Evolutionary conservation across 2,113 vertebrate species (phyloP), one percentile per base, ranked within the genome.

Genomic region (Puntigrus tetrazona): DNA sequence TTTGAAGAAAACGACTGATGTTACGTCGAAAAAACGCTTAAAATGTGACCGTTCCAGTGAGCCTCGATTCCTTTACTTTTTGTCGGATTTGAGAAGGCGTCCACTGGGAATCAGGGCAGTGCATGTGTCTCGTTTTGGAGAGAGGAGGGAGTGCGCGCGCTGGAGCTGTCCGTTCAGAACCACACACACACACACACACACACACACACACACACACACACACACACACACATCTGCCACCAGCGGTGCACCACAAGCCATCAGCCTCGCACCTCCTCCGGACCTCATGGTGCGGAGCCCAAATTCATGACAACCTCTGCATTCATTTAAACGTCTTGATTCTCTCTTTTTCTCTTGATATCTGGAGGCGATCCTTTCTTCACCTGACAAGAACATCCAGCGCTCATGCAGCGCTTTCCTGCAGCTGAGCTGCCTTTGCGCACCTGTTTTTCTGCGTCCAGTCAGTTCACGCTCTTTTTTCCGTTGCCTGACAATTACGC

Each of bases 141-240:
- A 82, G 69, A 55, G 80, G 55, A 63, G 47, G 82, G 38, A 43
- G 83, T 25, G 79, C 81, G 89, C 90, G 65, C 50, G 61, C 20
- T 43, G 89, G 88, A 90, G 92, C 94, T 95, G 92, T 94, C 92
- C 94, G 3, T 94, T 94, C 93, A 93, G 92, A 91, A 94, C 94
- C 93, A 88, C 91, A 34, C 43, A 84, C 22, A 61, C 67, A 52
- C 22, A n/a, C 29, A 75, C 77, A 67, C 52, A 36, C n/a, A n/a
- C n/a, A n/a, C n/a, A n/a, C 81, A 79, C 29, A 67, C 93, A 88
- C 91, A 34, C 43, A 84, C 22, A 61, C 67, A 52, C 22, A n/a
- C 81, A 79, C 29, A 67, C 65, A 50, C 84, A 45, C 25, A 36
- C 83, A 59, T 45, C 38, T 74, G 85, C 69, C 79, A 55, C 67